Evolutionary conservation across 2,113 vertebrate genomes (phyloP), one percentile per base, ranked within the genome.

Genomic region (Falcunculus frontatus): DNA sequence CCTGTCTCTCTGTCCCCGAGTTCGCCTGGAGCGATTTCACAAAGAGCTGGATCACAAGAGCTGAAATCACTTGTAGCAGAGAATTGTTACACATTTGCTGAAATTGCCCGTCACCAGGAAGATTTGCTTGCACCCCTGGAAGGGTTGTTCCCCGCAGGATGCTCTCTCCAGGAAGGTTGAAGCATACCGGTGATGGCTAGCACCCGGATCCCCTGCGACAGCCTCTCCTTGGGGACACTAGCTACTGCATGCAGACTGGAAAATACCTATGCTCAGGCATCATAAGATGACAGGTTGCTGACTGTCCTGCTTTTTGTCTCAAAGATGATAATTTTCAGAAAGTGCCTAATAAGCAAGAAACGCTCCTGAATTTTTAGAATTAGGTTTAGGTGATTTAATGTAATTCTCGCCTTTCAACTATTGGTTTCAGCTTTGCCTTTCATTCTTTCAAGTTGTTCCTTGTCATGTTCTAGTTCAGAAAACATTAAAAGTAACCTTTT

Each of bases 401-500:
- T 46, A 80, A 84, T 88, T 93, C 64, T 90, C 2, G 11, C 68
- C 79, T 91, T 92, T 75, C 57, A 75, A 56, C 73, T 62, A 46
- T 19, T 1, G 1, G 55, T 86, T 93, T 86, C 68, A 93, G 56
- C 85, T 89, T 92, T 35, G 79, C 70, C 55, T 87, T 89, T 95
- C 69, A 59, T 91, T 87, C 50, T 91, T 87, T 50, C 55, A 47
- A 52, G 79, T 68, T 90, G 92, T 49, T 90, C 52, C 72, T 84
- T 90, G 85, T 91, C 88, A 80, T 77, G 79, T 86, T 88, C 30
- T 60, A 84, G 73, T 77, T 88, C 90, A 70, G 67, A 75, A 91
- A 96, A 96, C 87, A 84, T 89, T 81, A 90, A 86, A 93, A 95
- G 26, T 93, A 92, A 96, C 93, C 75, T 92, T 92, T 96, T 87